Conservation (phyloP, 2,888 invertebrate genomes). For the Sthenelais limicola region DNA sequence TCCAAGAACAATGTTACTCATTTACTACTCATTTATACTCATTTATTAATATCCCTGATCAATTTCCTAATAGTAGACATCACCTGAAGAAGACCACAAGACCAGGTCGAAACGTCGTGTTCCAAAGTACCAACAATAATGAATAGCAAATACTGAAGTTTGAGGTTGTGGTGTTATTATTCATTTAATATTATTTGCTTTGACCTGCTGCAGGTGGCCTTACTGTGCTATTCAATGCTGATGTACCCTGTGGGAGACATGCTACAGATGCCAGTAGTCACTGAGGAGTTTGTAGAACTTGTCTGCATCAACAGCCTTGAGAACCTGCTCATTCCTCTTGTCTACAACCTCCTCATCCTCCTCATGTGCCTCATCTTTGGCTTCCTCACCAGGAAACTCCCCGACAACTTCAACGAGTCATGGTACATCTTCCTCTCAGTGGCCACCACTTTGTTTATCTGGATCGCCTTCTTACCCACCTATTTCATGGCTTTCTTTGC, state of each 20-base stretch:
- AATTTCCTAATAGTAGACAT: too few relatives aligned
- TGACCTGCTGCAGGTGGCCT: background rate
- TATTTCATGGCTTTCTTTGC: constrained; percentile 27
- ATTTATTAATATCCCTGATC: too few relatives aligned
- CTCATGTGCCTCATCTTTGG: constrained; percentile 14
- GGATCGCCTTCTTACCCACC: constrained; percentile 34
- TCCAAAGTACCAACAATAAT: too few relatives aligned
- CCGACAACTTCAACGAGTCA: constrained; percentile 37
- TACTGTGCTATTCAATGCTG: too few relatives aligned
- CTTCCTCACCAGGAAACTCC: constrained; percentile 30
- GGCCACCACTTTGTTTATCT: constrained; percentile 10
- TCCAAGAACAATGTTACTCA: too few relatives aligned
- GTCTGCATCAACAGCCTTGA: background rate
- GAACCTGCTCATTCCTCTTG: constrained; percentile 11
- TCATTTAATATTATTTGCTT: too few relatives aligned
- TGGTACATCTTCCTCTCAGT: constrained; percentile 31
- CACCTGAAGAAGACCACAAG: too few relatives aligned
- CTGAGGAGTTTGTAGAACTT: constrained; percentile 23
- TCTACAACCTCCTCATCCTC: constrained; percentile 29
- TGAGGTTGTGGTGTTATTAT: too few relatives aligned
- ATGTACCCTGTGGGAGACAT: background rate
- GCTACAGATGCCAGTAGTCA: constrained; percentile 34
- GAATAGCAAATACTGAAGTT: too few relatives aligned
- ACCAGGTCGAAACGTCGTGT: too few relatives aligned
- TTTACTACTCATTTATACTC: too few relatives aligned